Conservation (phyloP, 2,113 vertebrate species). For the Beaufortia kweichowensis region DNA sequence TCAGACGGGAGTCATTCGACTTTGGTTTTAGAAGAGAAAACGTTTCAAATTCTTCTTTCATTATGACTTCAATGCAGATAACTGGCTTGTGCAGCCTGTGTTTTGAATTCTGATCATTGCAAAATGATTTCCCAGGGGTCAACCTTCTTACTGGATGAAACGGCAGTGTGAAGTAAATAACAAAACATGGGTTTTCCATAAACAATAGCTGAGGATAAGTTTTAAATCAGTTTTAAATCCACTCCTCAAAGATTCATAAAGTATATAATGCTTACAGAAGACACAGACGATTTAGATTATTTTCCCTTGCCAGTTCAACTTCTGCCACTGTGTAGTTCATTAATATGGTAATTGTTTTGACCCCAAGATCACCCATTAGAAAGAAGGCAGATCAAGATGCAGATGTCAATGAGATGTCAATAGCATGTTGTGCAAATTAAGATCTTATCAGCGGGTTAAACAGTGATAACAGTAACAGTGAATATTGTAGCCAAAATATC, state of each 20-base stretch:
- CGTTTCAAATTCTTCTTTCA: constrained; percentile 38
- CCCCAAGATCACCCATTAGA: constrained; percentile 2
- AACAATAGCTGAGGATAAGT: background rate
- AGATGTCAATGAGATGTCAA: constrained; percentile 35
- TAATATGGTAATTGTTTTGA: constrained; percentile 39
- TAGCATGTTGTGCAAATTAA: constrained; percentile 10
- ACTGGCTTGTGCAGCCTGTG: constrained; percentile 25
- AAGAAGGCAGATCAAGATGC: constrained; percentile 8
- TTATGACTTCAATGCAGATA: background rate
- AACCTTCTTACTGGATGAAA: background rate
- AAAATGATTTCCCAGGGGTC: constrained; percentile 45
- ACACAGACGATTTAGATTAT: constrained; percentile 5
- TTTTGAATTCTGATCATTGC: constrained; percentile 36
- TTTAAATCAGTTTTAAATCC: background rate
- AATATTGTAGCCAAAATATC: no score
- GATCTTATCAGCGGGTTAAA: constrained; percentile 12
- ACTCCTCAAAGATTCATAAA: background rate
- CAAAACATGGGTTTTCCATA: constrained; percentile 35
- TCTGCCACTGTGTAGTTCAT: constrained; percentile 8
- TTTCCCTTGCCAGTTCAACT: constrained; percentile 11
- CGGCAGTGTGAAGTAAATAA: constrained; percentile 25
- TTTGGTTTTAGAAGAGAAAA: background rate
- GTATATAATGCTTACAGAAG: background rate
- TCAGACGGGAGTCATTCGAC: constrained; percentile 13
- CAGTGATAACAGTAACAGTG: no score